Conservation (phyloP, 2,113 vertebrate species). For the Chlorodrepanis virens region DNA sequence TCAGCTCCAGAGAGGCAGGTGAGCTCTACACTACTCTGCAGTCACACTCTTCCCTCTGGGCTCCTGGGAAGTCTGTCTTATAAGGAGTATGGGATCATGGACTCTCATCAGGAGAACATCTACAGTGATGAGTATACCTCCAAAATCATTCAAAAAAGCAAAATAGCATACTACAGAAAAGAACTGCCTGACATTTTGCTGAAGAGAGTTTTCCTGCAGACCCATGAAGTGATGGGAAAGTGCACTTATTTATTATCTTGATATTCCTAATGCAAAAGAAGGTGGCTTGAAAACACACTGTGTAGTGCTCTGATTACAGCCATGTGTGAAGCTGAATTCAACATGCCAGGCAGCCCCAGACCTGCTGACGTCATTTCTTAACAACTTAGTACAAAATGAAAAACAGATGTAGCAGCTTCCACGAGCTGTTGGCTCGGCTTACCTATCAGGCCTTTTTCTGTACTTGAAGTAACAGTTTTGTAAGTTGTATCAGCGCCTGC, state of each 20-base stretch:
- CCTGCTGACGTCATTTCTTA: slow-evolving; percentile 27
- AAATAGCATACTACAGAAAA: background rate
- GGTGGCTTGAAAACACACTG: background rate
- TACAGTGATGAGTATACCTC: background rate
- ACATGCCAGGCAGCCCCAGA: slow-evolving; percentile 40
- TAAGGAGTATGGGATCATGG: background rate
- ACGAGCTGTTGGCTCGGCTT: slow-evolving; percentile 56
- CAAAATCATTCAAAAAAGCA: background rate
- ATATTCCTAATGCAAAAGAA: background rate
- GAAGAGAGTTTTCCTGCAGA: background rate
- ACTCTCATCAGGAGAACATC: background rate
- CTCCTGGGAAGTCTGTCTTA: background rate
- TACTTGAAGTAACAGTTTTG: slow-evolving; percentile 96
- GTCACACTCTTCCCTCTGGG: background rate
- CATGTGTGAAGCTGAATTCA: slow-evolving; percentile 21
- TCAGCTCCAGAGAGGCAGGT: background rate
- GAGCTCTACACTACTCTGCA: background rate
- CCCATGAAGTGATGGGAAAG: background rate
- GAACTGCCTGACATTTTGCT: background rate
- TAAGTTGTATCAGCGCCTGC: slow-evolving; percentile 79
- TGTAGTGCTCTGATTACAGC: background rate
- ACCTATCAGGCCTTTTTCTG: slow-evolving; percentile 97
- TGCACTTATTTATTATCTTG: background rate
- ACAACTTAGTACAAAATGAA: background rate
- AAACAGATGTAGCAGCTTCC: slow-evolving; percentile 24